phyloP scores from a whole-genome alignment of 1,140 invertebrate genomes.

The Trachymyrmex cornetzi region DNA sequence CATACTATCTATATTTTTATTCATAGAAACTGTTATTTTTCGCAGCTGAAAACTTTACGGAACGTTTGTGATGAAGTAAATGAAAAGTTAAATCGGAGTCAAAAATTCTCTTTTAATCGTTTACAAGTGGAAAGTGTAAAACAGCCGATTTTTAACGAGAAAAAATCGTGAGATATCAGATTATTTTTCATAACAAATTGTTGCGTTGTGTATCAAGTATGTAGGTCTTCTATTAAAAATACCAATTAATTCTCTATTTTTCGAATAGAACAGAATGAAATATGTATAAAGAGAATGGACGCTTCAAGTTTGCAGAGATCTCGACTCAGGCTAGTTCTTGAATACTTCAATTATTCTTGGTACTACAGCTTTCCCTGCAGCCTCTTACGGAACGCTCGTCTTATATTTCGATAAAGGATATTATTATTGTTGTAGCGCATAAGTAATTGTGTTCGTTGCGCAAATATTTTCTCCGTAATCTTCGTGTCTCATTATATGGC shows the following conservation, averaged over 20 bases:
- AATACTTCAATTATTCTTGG: constrained; percentile 21
- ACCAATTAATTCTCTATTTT: constrained; percentile 15
- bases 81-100: neutral
- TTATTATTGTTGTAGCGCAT: constrained; percentile 43
- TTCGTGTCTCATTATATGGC: constrained; percentile 46
- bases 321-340: neutral
- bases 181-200: neutral
- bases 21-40: neutral
- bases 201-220: neutral
- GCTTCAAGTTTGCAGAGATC: constrained; percentile 29
- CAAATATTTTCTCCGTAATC: constrained; percentile 55
- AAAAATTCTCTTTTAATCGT: neutral
- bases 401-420: constrained; percentile 26
- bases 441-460: constrained; percentile 47
- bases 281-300: neutral
- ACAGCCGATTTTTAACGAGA: neutral
- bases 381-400: neutral
- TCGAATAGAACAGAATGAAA: constrained; percentile 15
- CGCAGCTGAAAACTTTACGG: neutral
- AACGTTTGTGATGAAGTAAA: neutral
- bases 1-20: neutral
- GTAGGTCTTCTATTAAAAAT: neutral
- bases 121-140: neutral
- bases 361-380: neutral
- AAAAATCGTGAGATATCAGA: neutral